These are phyloP conservation scores for Lithophane socia DNA, from an alignment of 2,888 invertebrate genomes.

Conservation along the genomic window DNA sequence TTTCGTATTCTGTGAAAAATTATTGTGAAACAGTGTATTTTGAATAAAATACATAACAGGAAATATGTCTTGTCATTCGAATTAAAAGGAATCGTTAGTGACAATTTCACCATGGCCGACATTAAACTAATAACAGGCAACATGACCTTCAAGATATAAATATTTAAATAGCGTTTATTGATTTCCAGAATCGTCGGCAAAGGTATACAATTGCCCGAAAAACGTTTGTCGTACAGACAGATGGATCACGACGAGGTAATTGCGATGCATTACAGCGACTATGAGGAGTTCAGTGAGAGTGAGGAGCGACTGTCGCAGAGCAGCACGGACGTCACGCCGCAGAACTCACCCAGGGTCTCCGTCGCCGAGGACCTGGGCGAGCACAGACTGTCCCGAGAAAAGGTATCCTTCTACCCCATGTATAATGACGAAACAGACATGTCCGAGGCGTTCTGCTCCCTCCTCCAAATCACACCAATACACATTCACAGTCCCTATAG, in stretches of 20 bases:
- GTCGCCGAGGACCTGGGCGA: slow-evolving; percentile 75
- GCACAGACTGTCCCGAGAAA: slow-evolving; percentile 76
- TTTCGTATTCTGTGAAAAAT: slow-evolving; percentile 17
- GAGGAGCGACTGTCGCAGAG: slow-evolving; percentile 86
- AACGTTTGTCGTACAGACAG: slow-evolving; percentile 77
- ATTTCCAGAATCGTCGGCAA: slow-evolving; percentile 84
- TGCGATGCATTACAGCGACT: slow-evolving; percentile 86
- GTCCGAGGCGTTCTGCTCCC: slow-evolving; percentile 83
- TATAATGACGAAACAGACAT: slow-evolving; percentile 77
- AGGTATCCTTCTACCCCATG: slow-evolving; percentile 74
- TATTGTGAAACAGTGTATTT: slow-evolving; percentile 28
- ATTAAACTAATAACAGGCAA: slow-evolving; percentile 31
- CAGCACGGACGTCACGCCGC: slow-evolving; percentile 86
- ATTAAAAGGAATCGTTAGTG: slow-evolving; percentile 40
- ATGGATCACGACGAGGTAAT: slow-evolving; percentile 86
- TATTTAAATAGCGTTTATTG: slow-evolving; percentile 59
- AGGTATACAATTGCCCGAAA: slow-evolving; percentile 81
- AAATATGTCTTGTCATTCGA: slow-evolving; percentile 44
- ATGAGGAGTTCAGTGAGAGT: slow-evolving; percentile 85
- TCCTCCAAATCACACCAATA: slow-evolving; percentile 87
- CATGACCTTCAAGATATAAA: slow-evolving; percentile 58
- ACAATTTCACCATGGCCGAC: slow-evolving; percentile 30
- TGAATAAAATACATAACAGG: slow-evolving; percentile 10
- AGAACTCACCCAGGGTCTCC: slow-evolving; percentile 84
- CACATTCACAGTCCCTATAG: slow-evolving; percentile 83